phyloP scores from a whole-genome alignment of 2,888 invertebrate genomes.

The Melolontha melolontha region DNA sequence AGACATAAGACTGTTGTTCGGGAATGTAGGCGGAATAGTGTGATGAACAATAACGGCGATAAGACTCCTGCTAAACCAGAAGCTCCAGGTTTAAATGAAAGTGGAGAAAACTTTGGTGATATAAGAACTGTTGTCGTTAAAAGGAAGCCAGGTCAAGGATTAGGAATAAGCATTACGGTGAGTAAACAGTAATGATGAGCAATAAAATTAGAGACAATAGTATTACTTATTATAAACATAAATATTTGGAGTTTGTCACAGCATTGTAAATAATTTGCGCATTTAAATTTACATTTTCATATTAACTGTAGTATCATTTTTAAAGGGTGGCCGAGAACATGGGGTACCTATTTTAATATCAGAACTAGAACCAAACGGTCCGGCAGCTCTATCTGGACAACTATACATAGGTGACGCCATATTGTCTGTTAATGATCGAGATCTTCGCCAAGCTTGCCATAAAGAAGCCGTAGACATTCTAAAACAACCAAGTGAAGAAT shows the following conservation, averaged over 20 bases:
- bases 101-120: slow-evolving; percentile 66
- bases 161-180: slow-evolving; percentile 88
- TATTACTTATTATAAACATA: slow-evolving; percentile 1
- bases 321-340: slow-evolving; percentile 86
- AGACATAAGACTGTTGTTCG: slow-evolving; percentile 84
- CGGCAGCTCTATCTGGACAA: slow-evolving; percentile 79
- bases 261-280: too few species aligned
- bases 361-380: slow-evolving; percentile 82
- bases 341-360: slow-evolving; percentile 88
- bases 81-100: slow-evolving; percentile 58
- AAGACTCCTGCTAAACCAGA: slow-evolving; percentile 58
- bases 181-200: slow-evolving; percentile 51
- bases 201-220: slow-evolving; percentile 4
- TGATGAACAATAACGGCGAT: slow-evolving; percentile 55
- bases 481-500: slow-evolving; percentile 82
- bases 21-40: slow-evolving; percentile 71
- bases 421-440: slow-evolving; percentile 82
- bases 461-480: slow-evolving; percentile 84
- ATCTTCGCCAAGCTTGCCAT: slow-evolving; percentile 83
- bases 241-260: too few species aligned
- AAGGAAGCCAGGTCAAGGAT: slow-evolving; percentile 81
- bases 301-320: slow-evolving; percentile 42
- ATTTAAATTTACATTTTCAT: background rate
- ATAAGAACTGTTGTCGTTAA: slow-evolving; percentile 75
- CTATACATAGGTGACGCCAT: slow-evolving; percentile 89